Percentiles rank a stretch among this genome's conserved stretches.
Conservation (phyloP, 2,797 vertebrate genomes). For the Hyperoplus immaculatus region DNA sequence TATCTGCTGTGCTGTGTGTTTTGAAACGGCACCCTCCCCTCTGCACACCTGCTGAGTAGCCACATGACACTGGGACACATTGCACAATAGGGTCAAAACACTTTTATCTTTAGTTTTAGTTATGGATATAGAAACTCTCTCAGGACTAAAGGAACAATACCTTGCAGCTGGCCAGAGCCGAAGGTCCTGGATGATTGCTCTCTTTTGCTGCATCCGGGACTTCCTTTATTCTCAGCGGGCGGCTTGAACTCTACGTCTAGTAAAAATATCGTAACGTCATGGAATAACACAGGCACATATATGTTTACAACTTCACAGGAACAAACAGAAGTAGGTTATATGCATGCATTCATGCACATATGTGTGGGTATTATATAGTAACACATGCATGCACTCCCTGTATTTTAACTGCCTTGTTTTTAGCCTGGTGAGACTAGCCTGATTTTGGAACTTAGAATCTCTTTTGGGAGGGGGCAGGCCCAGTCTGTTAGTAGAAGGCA, state of each 20-base stretch:
- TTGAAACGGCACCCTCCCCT: slow-evolving; percentile 74
- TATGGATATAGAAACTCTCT: slow-evolving; percentile 76
- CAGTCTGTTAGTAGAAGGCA: no score
- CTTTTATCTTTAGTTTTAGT: slow-evolving; percentile 80
- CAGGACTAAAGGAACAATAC: slow-evolving; percentile 66
- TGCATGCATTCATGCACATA: neutral
- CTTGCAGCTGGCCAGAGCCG: slow-evolving; percentile 68
- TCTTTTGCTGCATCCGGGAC: slow-evolving; percentile 53
- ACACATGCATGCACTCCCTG: neutral
- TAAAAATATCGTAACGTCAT: slow-evolving; percentile 54
- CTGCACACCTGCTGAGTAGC: slow-evolving; percentile 79
- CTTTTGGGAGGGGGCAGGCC: no score
- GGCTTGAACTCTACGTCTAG: slow-evolving; percentile 56
- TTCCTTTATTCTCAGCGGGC: slow-evolving; percentile 69
- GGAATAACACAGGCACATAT: slow-evolving; percentile 16
- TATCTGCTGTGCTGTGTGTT: slow-evolving; percentile 78
- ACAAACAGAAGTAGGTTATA: neutral
- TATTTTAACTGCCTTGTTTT: neutral
- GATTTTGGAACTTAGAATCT: no score
- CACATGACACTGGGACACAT: slow-evolving; percentile 80
- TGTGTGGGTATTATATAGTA: neutral
- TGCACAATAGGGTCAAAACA: slow-evolving; percentile 76
- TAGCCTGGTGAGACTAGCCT: neutral
- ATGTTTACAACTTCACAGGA: neutral
- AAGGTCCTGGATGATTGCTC: slow-evolving; percentile 47